Percentiles rank a stretch among this genome's conserved stretches.
Evolutionary conservation across 2,888 invertebrate species (phyloP).

Genomic region (Limnephilus marmoratus): DNA sequence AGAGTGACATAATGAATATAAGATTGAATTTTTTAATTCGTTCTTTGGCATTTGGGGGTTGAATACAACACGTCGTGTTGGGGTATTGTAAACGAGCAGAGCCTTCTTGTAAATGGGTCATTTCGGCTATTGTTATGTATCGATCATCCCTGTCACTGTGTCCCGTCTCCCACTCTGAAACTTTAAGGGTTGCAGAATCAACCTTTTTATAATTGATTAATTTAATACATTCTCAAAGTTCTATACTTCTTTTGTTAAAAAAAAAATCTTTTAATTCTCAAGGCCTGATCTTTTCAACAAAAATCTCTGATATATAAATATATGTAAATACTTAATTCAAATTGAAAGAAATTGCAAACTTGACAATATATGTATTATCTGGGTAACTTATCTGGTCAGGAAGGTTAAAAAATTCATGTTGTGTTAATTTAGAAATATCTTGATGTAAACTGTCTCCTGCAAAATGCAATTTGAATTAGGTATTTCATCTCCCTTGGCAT

Average conservation of each 20-base stretch:
- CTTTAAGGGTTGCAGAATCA: background rate
- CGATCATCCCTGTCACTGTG: background rate
- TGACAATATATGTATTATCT: no score
- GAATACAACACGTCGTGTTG: background rate
- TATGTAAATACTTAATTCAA: no score
- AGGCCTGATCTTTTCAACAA: no score
- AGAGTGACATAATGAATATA: background rate
- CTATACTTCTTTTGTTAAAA: no score
- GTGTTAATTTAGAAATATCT: background rate
- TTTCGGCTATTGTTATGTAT: constrained; percentile 10
- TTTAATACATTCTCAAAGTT: no score
- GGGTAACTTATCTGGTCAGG: background rate
- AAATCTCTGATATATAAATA: no score
- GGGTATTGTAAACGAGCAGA: background rate
- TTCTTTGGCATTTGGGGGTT: constrained; percentile 2
- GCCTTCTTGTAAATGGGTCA: constrained; percentile 21
- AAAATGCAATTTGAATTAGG: no score
- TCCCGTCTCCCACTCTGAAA: background rate
- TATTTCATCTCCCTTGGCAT: no score
- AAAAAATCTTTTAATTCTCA: no score
- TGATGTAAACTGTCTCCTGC: background rate
- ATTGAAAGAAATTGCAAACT: no score
- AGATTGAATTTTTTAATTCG: background rate
- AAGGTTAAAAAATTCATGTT: no score
- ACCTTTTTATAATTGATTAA: background rate